Base-by-base conservation (phyloP, 2,888 invertebrate genomes). In the Pachymerium ferrugineum region DNA sequence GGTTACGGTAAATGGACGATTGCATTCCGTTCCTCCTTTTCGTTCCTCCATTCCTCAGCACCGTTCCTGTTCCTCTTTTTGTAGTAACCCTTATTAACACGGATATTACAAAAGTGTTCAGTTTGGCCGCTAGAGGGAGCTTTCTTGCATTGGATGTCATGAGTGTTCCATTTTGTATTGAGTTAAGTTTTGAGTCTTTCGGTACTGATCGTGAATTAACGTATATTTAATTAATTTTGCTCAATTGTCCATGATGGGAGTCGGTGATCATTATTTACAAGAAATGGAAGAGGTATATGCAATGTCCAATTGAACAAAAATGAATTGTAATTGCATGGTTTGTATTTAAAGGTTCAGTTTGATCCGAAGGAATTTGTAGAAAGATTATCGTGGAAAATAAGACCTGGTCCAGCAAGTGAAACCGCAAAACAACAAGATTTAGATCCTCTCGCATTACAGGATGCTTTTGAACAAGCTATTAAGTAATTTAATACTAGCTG, bases 291-390 rank as follows among this genome's bases (percentile, higher is more conserved):
- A 25, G 28, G 54, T 54, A 25, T n/a, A n/a, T n/a, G n/a, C n/a
- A 1, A 12, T 25, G 19, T 25, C 25, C 5, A 5, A 4, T 22
- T 22, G 12, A 2, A 5, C 25, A 54, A 14, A 77, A 77, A 83
- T 84, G 74, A 79, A 25, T 54, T 14, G n/a, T 47, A 14, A 47
- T 19, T 14, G 3, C n/a, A 54, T 54, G n/a, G n/a, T n/a, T n/a
- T n/a, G n/a, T n/a, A n/a, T 54, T 54, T 22, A 1, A 2, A 98
- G 94, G 97, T 97, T 81, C 94, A 97, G 0, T 98, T 97, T 82
- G 94, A 97, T 85, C 91, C 96, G 12, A 94, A 95, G 80, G 97
- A 97, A 82, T 98, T 98, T 85, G 96, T 99, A 0, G 98, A 99
- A 82, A 87, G 97, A 74, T 86, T 98, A 80, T 97, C 97, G 42